Percentiles rank a stretch among this genome's conserved stretches.
Evolutionary conservation across 1,140 invertebrate species (phyloP).

Genomic region (Oppia nitens): DNA sequence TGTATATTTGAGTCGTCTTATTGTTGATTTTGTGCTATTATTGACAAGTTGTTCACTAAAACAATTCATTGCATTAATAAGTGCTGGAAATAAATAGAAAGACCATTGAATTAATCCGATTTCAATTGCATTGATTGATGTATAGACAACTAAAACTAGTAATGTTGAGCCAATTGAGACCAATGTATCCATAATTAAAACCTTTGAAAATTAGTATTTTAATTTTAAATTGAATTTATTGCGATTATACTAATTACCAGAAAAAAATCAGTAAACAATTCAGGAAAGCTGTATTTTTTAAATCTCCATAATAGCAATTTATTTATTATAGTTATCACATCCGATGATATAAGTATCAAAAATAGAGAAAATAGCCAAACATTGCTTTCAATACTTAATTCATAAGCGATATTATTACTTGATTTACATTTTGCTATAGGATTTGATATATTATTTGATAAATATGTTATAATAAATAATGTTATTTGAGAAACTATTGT

Average conservation of each 20-base stretch:
- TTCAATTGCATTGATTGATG: neutral
- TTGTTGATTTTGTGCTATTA: neutral
- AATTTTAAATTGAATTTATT: neutral
- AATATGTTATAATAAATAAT: neutral
- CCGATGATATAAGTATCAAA: neutral
- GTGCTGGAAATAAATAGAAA: neutral
- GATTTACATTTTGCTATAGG: neutral
- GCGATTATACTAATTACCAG: neutral
- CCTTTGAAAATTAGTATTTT: neutral
- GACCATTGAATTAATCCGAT: neutral
- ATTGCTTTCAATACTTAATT: neutral
- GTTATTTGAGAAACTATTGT: too few species aligned
- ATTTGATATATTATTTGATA: neutral
- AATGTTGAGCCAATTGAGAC: neutral
- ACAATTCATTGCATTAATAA: neutral
- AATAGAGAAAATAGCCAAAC: neutral
- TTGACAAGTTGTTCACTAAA: neutral
- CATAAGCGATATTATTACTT: too few species aligned
- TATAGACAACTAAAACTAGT: neutral
- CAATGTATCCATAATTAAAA: neutral
- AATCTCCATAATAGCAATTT: neutral
- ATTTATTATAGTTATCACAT: neutral
- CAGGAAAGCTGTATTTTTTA: neutral
- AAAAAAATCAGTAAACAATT: neutral
- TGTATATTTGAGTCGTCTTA: neutral